Evolutionary conservation across 92 coral and sea anemone species (phyloP), one percentile per base, ranked within the genome.

Genomic region (Chrysogorgia sp.): DNA sequence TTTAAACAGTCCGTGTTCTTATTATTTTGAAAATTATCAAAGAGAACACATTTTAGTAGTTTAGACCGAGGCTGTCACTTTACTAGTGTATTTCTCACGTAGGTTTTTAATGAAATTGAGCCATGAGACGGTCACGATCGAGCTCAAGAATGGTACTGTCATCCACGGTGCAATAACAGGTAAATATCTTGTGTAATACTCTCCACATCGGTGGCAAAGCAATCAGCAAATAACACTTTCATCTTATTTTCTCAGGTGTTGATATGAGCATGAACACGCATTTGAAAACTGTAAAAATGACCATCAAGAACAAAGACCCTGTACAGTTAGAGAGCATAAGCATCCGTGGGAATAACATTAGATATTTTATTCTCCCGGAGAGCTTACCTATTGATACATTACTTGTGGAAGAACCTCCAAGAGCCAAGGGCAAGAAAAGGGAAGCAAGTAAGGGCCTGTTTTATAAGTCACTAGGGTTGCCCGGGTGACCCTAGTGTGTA

Each of bases 241-340:
- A 47, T 47, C 15, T 47, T 15, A 6, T 47, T 2, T 47, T 47
- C 14, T 5, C 83, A 94, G 98, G 98, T 81, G 97, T 94, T 20
- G 98, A 94, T 49, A 94, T 94, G 98, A 94, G 98, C 57, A 94
- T 94, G 98, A 94, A 94, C 65, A 94, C 98, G 22, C 98, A 94
- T 80, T 78, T 94, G 58, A 94, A 91, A 79, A 90, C 98, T 34
- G 98, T 94, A 14, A 94, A 94, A 63, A 94, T 94, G 98, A 94
- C 98, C 9, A 88, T 94, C 41, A 94, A 94, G 82, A 91, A 94
- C 87, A 94, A 92, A 75, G 98, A 94, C 35, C 98, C 98, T 12
- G 91, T 94, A 53, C 98, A 90, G 70, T 52, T 94, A 60, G 98
- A 94, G 64, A 82, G 94, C 10, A 81, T 94, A 5, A 94, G 98